Evolutionary conservation across 2,113 vertebrate species (phyloP).

Genomic region (Pedionomus torquatus): DNA sequence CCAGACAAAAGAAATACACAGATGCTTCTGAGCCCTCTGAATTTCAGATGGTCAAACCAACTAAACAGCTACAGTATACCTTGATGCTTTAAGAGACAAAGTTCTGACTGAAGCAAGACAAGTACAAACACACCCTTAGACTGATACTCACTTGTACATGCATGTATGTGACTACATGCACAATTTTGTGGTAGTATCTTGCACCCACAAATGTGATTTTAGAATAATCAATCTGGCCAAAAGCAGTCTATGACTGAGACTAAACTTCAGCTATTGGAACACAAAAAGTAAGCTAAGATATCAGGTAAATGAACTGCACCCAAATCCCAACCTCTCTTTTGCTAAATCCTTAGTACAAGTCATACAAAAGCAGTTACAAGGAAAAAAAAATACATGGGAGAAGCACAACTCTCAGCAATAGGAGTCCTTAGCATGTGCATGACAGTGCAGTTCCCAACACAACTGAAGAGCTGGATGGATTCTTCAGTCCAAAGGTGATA

Average conservation of each 20-base stretch:
- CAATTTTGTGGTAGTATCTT: background rate
- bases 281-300: background rate
- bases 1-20: background rate
- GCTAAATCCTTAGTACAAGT: background rate
- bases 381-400: background rate
- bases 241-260: background rate
- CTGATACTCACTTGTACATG: background rate
- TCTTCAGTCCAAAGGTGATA: background rate
- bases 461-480: background rate
- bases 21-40: background rate
- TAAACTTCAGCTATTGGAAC: background rate
- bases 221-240: background rate
- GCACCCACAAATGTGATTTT: background rate
- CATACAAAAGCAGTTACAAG: background rate
- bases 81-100: background rate
- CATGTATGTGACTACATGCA: accelerated
- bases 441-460: background rate
- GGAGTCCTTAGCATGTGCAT: background rate
- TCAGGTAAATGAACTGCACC: background rate
- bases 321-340: background rate
- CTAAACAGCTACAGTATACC: background rate
- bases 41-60: background rate
- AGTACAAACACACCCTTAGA: background rate
- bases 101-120: background rate
- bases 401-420: background rate